Evolutionary conservation across 2,113 vertebrate genomes (phyloP).

Genomic region (Trinectes maculatus): DNA sequence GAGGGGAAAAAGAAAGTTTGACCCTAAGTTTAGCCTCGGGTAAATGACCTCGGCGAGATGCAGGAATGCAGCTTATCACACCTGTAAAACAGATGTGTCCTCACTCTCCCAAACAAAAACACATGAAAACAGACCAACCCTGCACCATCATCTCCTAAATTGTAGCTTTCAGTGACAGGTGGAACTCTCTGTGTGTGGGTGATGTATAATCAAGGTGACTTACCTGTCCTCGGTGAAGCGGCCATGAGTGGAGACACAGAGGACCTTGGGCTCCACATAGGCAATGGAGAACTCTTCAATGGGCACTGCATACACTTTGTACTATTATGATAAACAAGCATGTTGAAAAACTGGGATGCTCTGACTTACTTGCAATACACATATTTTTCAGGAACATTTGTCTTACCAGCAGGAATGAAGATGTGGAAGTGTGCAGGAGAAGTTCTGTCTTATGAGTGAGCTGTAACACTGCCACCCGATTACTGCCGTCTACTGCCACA

Average conservation of each 20-base stretch:
- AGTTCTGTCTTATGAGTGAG: conserved; percentile 82
- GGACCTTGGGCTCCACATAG: conserved; percentile 85
- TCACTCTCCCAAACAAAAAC: conserved; percentile 1
- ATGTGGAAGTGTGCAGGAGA: conserved; percentile 73
- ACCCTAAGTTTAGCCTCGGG: conserved; percentile 39
- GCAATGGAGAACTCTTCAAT: conserved; percentile 86
- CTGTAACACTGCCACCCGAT: conserved; percentile 80
- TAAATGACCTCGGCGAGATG: conserved; percentile 14
- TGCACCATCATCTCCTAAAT: background rate
- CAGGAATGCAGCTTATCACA: conserved; percentile 38
- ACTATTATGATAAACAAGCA: conserved; percentile 73
- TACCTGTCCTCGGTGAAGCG: conserved; percentile 80
- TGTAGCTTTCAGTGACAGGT: background rate
- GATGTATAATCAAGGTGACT: background rate
- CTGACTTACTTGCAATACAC: background rate
- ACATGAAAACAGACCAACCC: background rate
- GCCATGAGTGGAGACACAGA: conserved; percentile 86
- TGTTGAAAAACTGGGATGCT: background rate
- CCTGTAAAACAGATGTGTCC: conserved; percentile 66
- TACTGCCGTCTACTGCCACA: conserved; percentile 79
- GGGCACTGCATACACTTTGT: conserved; percentile 88
- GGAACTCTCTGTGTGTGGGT: background rate
- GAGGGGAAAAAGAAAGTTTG: conserved; percentile 14
- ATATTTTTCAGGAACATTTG: background rate
- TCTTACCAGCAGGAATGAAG: conserved; percentile 89